These are phyloP conservation scores for Aplidium turbinatum DNA, from an alignment of 23 tunicate species.

Conservation along the genomic window DNA sequence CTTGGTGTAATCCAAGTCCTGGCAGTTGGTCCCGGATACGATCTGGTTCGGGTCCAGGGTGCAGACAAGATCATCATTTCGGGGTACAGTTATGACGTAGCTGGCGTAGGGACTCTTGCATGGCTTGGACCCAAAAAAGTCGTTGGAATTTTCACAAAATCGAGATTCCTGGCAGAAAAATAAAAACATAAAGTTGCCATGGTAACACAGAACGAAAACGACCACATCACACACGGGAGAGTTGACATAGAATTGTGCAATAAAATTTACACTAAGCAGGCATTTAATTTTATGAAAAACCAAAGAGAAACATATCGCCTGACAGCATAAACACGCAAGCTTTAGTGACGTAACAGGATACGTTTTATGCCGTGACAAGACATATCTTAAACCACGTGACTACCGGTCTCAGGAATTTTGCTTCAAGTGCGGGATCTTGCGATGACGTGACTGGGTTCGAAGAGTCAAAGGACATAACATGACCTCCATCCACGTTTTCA, in stretches of 20 bases:
- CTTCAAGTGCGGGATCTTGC: slow-evolving; percentile 33
- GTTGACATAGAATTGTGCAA: too few species aligned
- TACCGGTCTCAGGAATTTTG: slow-evolving; percentile 33
- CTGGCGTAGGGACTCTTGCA: slow-evolving; percentile 48
- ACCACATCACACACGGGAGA: too few species aligned
- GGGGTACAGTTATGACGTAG: slow-evolving; percentile 26
- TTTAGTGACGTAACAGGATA: too few species aligned
- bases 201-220: too few species aligned
- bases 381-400: too few species aligned
- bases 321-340: too few species aligned
- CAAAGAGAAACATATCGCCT: too few species aligned
- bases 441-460: slow-evolving; percentile 32
- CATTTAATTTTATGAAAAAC: too few species aligned
- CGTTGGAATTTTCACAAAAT: slow-evolving; percentile 35
- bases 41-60: slow-evolving; percentile 31
- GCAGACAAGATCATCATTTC: slow-evolving; percentile 22
- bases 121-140: slow-evolving; percentile 38
- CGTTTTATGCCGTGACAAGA: too few species aligned
- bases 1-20: slow-evolving; percentile 39
- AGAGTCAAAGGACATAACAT: slow-evolving; percentile 35
- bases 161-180: slow-evolving; percentile 15
- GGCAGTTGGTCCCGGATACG: slow-evolving; percentile 43
- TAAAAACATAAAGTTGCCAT: background rate
- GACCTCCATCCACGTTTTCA: slow-evolving; percentile 40
- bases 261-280: too few species aligned